Base-by-base conservation (phyloP, 2,888 invertebrate genomes). In the Carabus problematicus region DNA sequence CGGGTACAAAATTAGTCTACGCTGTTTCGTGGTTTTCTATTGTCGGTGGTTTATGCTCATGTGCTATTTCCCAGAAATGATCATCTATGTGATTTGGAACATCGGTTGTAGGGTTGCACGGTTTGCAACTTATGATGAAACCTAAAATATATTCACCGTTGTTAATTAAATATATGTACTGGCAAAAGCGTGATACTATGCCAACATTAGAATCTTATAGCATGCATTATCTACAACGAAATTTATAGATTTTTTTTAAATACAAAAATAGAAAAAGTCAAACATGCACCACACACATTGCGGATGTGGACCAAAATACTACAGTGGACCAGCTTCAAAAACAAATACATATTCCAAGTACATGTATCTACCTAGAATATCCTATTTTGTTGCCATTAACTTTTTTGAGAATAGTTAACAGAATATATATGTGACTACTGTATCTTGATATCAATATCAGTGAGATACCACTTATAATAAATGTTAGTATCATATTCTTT, bases 61-160 rank as follows among this genome's bases (percentile, higher is more conserved):
- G 52, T 42, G 12, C 67, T 54, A 67, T 67, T 40, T 49, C 19
- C 60, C 60, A 67, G 29, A 60, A 64, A 19, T 64, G 14, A 29
- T 60, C 67, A 52, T 67, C 60, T 45, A 56, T 67, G 52, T 67
- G 58, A 8, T 40, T 47, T 14, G 39, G 40, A 11, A 55, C 29
- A n/a, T 64, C 64, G 2, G 14, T 18, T 3, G 41, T 19, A n/a
- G 43, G 29, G 14, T 29, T 42, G 18, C 16, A 64, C 8, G 56
- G 11, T 56, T 56, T 64, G 19, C 55, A 55, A 4, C 56, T 64
- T 18, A 64, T 12, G 16, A 64, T 56, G 18, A 54, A 47, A 12
- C 64, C 64, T 64, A 16, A 29, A 29, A 18, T 52, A 14, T 18
- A 52, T 52, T 4, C 16, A 12, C 12, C 1, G 16, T 18, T 49